phyloP scores from a whole-genome alignment of 2,888 invertebrate species.

The Alloplasta piceator region DNA sequence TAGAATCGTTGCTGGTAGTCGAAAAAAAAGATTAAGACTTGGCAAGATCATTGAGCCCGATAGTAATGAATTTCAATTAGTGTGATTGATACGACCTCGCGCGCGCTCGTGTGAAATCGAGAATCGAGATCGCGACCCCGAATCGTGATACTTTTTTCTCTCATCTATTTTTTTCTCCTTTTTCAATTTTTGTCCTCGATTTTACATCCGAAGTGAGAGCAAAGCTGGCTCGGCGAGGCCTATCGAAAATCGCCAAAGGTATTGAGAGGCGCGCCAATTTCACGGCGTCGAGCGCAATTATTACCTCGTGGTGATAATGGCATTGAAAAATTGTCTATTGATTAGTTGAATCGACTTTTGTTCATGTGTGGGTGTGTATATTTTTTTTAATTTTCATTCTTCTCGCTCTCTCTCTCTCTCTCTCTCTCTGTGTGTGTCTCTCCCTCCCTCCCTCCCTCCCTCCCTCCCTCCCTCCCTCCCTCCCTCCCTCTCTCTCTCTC shows the following conservation, averaged over 20 bases:
- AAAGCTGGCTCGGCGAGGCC: not conserved
- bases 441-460: too few relatives aligned
- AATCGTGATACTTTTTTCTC: constrained; percentile 29
- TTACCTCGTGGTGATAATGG: not conserved
- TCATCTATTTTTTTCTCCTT: constrained; percentile 10
- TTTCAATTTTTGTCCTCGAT: not conserved
- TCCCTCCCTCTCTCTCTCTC: too few relatives aligned
- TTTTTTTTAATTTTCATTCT: not conserved
- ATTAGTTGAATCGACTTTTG: not conserved
- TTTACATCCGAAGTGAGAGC: not conserved
- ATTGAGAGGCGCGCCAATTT: not conserved
- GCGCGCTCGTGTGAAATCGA: not conserved
- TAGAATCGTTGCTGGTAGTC: too few relatives aligned
- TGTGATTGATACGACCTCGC: constrained; percentile 59
- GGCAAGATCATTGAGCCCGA: constrained; percentile 40
- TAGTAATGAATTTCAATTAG: constrained; percentile 57
- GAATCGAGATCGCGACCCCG: constrained; percentile 54
- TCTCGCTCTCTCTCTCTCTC: too few relatives aligned
- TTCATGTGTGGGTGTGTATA: too few relatives aligned
- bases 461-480: too few relatives aligned
- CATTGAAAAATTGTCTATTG: not conserved
- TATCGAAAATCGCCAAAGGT: not conserved
- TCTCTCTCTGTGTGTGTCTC: not conserved
- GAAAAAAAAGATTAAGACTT: constrained; percentile 30
- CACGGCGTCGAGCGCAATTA: not conserved